Evolutionary conservation across 2,888 invertebrate species (phyloP).

Genomic region (Nephrotoma guestfalica): DNA sequence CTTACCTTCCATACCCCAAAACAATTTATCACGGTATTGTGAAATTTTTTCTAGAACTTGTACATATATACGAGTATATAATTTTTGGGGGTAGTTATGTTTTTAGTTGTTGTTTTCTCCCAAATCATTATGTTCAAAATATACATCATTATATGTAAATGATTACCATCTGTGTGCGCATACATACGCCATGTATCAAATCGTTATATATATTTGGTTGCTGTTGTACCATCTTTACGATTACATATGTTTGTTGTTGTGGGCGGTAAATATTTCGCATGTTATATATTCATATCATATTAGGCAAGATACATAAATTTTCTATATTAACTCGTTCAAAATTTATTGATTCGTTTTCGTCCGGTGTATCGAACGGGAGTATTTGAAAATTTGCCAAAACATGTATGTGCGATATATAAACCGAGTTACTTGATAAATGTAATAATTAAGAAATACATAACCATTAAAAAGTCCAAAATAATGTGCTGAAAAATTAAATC

Average conservation of each 20-base stretch:
- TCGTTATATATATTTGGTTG: neutral
- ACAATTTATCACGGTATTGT: neutral
- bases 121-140: neutral
- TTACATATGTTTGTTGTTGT: neutral
- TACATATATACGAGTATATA: neutral
- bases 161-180: neutral
- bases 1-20: neutral
- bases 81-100: neutral
- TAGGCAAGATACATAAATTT: too few relatives aligned
- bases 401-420: too few relatives aligned
- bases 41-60: neutral
- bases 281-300: neutral
- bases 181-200: neutral
- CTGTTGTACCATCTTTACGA: neutral
- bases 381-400: too few relatives aligned
- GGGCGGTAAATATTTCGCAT: neutral
- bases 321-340: too few relatives aligned
- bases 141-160: neutral
- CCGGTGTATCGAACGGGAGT: too few relatives aligned
- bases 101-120: neutral
- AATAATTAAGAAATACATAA: too few relatives aligned
- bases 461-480: too few relatives aligned
- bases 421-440: too few relatives aligned
- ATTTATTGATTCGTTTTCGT: too few relatives aligned
- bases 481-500: too few relatives aligned